Conservation (phyloP, 2,113 vertebrate species). For the Choloepus hoffmanni region DNA sequence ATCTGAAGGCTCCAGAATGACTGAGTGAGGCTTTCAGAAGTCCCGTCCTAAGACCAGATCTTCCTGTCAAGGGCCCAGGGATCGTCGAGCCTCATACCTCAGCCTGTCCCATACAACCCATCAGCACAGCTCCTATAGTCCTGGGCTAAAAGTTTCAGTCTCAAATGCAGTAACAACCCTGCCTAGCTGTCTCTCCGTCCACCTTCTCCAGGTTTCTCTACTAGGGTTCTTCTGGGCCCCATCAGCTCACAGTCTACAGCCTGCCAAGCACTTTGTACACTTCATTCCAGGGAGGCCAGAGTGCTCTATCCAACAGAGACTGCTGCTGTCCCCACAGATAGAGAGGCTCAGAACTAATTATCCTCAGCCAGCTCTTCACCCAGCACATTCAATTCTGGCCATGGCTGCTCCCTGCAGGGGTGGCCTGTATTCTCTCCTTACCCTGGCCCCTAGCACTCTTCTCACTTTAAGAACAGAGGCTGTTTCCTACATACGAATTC, state of each 20-base stretch:
- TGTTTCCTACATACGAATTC: not conserved
- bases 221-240: not conserved
- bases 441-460: not conserved
- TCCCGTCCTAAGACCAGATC: not conserved
- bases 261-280: not conserved
- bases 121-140: not conserved
- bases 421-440: not conserved
- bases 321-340: not conserved
- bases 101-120: not conserved
- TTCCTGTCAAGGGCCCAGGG: not conserved
- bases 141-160: not conserved
- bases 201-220: not conserved
- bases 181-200: not conserved
- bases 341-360: not conserved
- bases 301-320: not conserved
- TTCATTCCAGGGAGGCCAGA: not conserved
- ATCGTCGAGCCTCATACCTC: not conserved
- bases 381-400: not conserved
- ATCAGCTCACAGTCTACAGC: not conserved
- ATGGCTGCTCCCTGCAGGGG: not conserved
- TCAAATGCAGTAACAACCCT: not conserved
- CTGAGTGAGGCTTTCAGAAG: not conserved
- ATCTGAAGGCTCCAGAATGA: not conserved
- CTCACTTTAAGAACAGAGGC: not conserved
- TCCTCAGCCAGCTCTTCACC: not conserved